Base-by-base conservation (phyloP, 2,888 invertebrate genomes). In the Oasisia sp. region DNA sequence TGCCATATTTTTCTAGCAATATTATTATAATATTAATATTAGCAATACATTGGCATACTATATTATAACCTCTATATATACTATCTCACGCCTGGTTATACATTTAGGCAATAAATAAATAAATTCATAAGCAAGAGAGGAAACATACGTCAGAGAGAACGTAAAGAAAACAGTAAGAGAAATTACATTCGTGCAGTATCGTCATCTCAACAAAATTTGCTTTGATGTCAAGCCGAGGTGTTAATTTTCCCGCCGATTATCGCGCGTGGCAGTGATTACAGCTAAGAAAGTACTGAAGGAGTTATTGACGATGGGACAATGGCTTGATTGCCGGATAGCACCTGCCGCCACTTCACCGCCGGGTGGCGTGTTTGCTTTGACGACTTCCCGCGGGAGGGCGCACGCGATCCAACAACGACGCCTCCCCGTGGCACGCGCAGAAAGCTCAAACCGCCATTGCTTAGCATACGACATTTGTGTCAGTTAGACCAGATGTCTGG, bases 291-390 rank as follows among this genome's bases (percentile, higher is more conserved):
- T 74, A 74, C 19, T 74, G 74, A 74, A 27, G 74, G 27, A 74
- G 74, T 74, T 74, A 74, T 74, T 8, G 74, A 74, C 74, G 74
- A n/a, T 27, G 1, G 74, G 74, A 74, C 74, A 74, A 74, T 19
- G 27, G 74, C 27, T 50, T 50, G 50, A 50, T 50, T 74, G 74
- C 74, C 27, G 74, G 74, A 74, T n/a, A 74, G 74, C 74, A 74
- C 74, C 74, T 74, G 74, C n/a, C 74, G 74, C 5, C 74, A 74
- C 74, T 74, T 74, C 74, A 74, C 14, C 74, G 74, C 27, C 74
- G 74, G 74, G 74, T 74, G 5, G 74, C 74, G 74, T 74, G 74
- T 74, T 74, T 74, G n/a, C 74, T 74, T 74, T 74, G 74, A 74
- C 74, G 19, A 19, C 19, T 74, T 19, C 74, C 74, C 74, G 74